A percentile compares a stretch with the other conserved stretches of the same genome.
These are phyloP conservation scores for Apeira syringaria DNA, from an alignment of 2,888 invertebrate genomes.

Conservation along the genomic window DNA sequence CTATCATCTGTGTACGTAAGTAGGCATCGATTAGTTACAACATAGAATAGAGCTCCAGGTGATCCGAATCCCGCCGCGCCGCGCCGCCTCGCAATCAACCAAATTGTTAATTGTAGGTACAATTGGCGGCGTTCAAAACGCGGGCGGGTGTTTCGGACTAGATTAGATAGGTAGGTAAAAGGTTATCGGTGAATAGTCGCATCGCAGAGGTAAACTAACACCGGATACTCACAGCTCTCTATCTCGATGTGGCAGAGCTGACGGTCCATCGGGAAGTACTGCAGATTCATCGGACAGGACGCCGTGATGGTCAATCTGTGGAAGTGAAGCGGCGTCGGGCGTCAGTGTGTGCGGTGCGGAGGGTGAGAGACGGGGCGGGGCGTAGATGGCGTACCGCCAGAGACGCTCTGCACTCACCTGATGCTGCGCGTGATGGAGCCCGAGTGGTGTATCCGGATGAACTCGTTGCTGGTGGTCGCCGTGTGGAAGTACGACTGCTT, in stretches of 20 bases:
- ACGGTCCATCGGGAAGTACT: slow-evolving; percentile 97
- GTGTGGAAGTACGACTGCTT: slow-evolving; percentile 99
- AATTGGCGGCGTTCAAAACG: too few species aligned
- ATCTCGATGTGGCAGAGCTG: slow-evolving; percentile 96
- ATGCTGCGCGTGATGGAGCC: slow-evolving; percentile 96
- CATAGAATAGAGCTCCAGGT: slow-evolving; percentile 13
- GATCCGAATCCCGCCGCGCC: too few species aligned
- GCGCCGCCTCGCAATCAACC: slow-evolving; percentile 21
- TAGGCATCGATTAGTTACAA: slow-evolving; percentile 13
- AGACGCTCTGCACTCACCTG: slow-evolving; percentile 84
- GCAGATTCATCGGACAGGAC: slow-evolving; percentile 96
- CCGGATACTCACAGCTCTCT: slow-evolving; percentile 95
- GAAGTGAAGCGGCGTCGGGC: slow-evolving; percentile 41
- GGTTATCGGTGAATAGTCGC: too few species aligned
- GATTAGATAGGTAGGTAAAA: too few species aligned
- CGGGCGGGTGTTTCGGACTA: too few species aligned
- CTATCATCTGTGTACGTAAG: slow-evolving; percentile 45
- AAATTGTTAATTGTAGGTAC: too few species aligned
- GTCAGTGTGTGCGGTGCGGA: not conserved
- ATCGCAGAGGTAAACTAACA: slow-evolving; percentile 7
- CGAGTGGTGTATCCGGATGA: slow-evolving; percentile 95
- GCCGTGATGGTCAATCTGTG: slow-evolving; percentile 94
- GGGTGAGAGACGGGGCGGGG: not conserved
- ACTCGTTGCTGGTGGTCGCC: slow-evolving; percentile 99
- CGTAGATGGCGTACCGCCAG: not conserved